A percentile compares a stretch with the other conserved stretches of the same genome.
phyloP scores from a whole-genome alignment of 2,797 vertebrate genomes.

The Sebastes jordani region DNA sequence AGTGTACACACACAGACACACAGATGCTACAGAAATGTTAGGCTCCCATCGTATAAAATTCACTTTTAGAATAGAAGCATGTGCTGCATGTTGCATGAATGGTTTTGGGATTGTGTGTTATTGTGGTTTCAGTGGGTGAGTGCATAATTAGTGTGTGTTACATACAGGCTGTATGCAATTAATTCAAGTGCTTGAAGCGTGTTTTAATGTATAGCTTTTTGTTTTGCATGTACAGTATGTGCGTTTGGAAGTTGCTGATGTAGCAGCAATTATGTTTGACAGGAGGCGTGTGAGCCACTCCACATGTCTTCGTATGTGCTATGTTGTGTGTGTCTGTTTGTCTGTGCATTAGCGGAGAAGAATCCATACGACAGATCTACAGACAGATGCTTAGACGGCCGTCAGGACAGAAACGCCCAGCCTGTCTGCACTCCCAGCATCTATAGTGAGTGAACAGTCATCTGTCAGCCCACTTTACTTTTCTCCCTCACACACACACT shows the following conservation, averaged over 20 bases:
- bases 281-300: constrained; percentile 28
- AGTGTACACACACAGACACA: neutral
- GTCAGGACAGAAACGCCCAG: constrained; percentile 1
- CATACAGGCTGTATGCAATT: neutral
- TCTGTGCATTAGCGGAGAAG: constrained; percentile 16
- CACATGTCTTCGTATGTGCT: neutral
- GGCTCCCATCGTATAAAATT: neutral
- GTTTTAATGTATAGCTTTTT: neutral
- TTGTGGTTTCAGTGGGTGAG: neutral
- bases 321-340: neutral
- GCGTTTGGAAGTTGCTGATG: neutral
- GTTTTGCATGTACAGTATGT: neutral
- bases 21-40: neutral
- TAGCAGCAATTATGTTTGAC: constrained; percentile 19
- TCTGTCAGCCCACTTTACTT: constrained; percentile 31
- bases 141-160: neutral
- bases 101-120: neutral
- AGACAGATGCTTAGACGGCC: constrained; percentile 34
- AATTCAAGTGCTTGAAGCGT: neutral
- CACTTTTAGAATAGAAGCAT: neutral
- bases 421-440: neutral
- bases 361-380: constrained; percentile 41
- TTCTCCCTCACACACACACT: constrained; percentile 12
- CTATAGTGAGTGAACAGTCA: neutral
- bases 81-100: neutral